A percentile compares a stretch with the other conserved stretches of the same genome.
These are phyloP conservation scores for Phainopepla nitens DNA, from an alignment of 2,113 vertebrate species.

Conservation along the genomic window DNA sequence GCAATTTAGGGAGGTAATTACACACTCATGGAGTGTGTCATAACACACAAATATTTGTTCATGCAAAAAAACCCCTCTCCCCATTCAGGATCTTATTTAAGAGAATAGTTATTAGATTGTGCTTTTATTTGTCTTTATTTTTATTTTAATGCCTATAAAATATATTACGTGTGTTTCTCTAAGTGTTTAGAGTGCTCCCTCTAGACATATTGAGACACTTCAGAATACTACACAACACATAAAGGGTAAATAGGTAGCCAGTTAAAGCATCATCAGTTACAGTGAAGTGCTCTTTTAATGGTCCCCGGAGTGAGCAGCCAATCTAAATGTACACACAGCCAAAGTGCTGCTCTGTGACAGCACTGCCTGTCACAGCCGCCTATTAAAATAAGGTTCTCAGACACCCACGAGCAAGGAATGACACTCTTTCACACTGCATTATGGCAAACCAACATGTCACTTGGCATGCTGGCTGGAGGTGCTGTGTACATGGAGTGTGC, in stretches of 20 bases:
- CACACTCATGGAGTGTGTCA: not conserved
- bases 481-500: not conserved
- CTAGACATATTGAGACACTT: not conserved
- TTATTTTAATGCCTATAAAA: slow-evolving; percentile 36
- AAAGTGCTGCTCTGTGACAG: not conserved
- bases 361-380: not conserved
- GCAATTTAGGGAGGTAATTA: not conserved
- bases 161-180: not conserved
- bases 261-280: slow-evolving; percentile 44
- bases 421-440: not conserved
- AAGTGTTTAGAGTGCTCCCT: slow-evolving; percentile 34
- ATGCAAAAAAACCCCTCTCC: not conserved
- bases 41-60: not conserved
- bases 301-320: slow-evolving; percentile 1
- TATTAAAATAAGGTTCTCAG: not conserved
- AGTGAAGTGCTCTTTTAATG: slow-evolving; percentile 11
- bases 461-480: not conserved
- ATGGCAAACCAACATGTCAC: not conserved
- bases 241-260: slow-evolving; percentile 47
- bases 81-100: not conserved
- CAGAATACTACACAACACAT: not conserved
- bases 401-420: not conserved
- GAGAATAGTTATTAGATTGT: slow-evolving; percentile 1
- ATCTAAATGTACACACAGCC: not conserved
- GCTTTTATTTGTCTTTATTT: slow-evolving; percentile 26